Evolutionary conservation across 1,140 invertebrate genomes (phyloP).

Genomic region (Apocrypta bakeri): DNA sequence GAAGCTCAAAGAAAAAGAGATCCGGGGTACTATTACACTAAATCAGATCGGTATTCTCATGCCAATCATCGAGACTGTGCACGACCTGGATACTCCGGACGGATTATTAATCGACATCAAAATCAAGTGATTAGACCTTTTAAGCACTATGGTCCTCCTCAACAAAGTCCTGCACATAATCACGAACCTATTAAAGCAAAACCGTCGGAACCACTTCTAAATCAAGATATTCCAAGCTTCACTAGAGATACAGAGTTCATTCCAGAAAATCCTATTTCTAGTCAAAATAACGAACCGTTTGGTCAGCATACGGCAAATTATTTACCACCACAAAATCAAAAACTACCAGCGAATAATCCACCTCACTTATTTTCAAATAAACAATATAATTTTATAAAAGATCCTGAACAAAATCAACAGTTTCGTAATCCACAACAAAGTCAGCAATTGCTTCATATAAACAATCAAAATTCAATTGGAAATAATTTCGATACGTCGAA

Average conservation of each 20-base stretch:
- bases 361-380: slow-evolving; percentile 54
- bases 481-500: slow-evolving; percentile 19
- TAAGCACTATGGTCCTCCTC: slow-evolving; percentile 65
- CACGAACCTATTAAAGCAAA: slow-evolving; percentile 44
- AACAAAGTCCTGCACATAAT: slow-evolving; percentile 55
- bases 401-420: background rate
- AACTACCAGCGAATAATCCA: slow-evolving; percentile 57
- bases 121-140: slow-evolving; percentile 63
- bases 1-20: slow-evolving; percentile 65
- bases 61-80: slow-evolving; percentile 51
- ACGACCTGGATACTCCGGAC: slow-evolving; percentile 48
- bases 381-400: slow-evolving; percentile 13
- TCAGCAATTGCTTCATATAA: slow-evolving; percentile 24
- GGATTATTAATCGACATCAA: slow-evolving; percentile 54
- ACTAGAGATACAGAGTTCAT: slow-evolving; percentile 60
- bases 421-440: background rate
- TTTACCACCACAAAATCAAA: slow-evolving; percentile 70
- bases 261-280: slow-evolving; percentile 64
- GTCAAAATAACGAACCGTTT: slow-evolving; percentile 69
- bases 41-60: slow-evolving; percentile 49
- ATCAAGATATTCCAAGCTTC: slow-evolving; percentile 60
- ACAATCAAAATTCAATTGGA: background rate
- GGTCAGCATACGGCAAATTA: slow-evolving; percentile 66
- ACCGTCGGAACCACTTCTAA: slow-evolving; percentile 26
- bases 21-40: slow-evolving; percentile 63